Conservation (phyloP, 2,113 vertebrate genomes). For the Gallinago paraguaiae region DNA sequence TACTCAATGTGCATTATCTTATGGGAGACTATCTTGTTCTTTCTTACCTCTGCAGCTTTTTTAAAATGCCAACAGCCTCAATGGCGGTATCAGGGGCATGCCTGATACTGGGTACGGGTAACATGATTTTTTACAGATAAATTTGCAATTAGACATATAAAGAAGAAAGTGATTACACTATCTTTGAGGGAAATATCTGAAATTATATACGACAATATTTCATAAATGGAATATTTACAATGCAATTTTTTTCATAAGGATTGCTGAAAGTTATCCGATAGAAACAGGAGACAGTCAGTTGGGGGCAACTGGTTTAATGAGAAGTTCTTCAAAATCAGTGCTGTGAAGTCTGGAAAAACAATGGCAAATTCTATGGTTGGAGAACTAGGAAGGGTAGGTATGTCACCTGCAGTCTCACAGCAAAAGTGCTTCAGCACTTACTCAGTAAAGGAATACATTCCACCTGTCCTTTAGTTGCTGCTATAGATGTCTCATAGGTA, state of each 20-base stretch:
- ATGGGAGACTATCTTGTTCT: neutral
- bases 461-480: neutral
- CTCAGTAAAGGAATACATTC: neutral
- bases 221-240: neutral
- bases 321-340: neutral
- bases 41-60: neutral
- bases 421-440: neutral
- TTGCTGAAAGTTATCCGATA: neutral
- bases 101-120: neutral
- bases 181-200: neutral
- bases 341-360: neutral
- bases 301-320: neutral
- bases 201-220: neutral
- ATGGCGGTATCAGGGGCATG: rapidly evolving
- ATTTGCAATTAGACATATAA: neutral
- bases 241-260: neutral
- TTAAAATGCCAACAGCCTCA: neutral
- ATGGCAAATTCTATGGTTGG: neutral
- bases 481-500: neutral
- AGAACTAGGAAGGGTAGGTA: neutral
- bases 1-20: neutral
- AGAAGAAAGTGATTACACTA: neutral
- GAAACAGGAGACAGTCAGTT: neutral
- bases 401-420: neutral
- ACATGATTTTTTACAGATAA: neutral